Conservation (phyloP, 92 coral and sea anemone genomes). For the Paragorgia papillata region DNA sequence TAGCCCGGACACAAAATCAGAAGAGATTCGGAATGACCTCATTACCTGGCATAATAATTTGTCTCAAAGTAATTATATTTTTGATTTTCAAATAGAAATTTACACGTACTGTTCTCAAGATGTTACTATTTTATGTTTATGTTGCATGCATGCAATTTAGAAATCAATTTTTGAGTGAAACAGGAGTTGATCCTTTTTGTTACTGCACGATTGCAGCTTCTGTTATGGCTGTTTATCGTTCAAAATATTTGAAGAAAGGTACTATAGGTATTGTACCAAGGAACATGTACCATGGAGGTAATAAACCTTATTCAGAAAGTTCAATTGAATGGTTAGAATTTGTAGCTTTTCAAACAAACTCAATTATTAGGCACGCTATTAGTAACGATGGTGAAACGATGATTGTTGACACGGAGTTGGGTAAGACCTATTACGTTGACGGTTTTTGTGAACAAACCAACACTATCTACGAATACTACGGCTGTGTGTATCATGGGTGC, state of each 20-base stretch:
- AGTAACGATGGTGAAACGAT: slow-evolving; percentile 29
- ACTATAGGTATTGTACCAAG: slow-evolving; percentile 45
- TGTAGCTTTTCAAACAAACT: not conserved
- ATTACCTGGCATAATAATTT: slow-evolving; percentile 17
- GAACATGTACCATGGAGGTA: slow-evolving; percentile 9
- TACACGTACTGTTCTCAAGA: not conserved
- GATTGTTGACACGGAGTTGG: slow-evolving; percentile 28
- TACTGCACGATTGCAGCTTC: slow-evolving; percentile 43
- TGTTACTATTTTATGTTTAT: not conserved
- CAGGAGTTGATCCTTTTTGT: slow-evolving; percentile 26
- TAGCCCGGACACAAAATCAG: not conserved
- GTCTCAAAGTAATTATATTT: not conserved
- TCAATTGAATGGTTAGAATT: slow-evolving; percentile 47
- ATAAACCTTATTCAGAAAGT: slow-evolving; percentile 27
- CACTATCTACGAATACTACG: slow-evolving; percentile 43
- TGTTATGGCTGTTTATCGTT: slow-evolving; percentile 45
- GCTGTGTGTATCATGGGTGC: slow-evolving; percentile 49
- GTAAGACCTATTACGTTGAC: slow-evolving; percentile 46
- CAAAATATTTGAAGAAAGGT: slow-evolving; percentile 19
- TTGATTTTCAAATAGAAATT: not conserved
- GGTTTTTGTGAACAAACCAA: slow-evolving; percentile 51
- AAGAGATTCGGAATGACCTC: not conserved
- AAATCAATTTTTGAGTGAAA: not conserved
- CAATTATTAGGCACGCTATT: slow-evolving; percentile 26
- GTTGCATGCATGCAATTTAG: not conserved